Conservation (phyloP, 2,113 vertebrate genomes). For the Notothenia rossii region DNA sequence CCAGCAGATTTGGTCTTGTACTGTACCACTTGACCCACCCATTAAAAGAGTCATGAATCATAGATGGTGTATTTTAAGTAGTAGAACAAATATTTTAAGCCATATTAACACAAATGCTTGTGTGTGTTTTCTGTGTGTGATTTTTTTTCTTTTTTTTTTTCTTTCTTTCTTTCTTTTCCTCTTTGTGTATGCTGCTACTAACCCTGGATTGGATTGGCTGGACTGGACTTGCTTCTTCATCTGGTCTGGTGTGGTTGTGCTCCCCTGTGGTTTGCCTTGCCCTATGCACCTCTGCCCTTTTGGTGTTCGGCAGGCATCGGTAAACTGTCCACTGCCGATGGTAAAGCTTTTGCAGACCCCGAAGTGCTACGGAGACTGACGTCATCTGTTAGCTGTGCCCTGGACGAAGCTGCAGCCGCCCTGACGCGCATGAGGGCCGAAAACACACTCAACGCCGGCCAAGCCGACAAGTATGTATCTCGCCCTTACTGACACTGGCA, state of each 20-base stretch:
- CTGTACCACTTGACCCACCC: slow-evolving; percentile 7
- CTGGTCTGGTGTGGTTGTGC: slow-evolving; percentile 83
- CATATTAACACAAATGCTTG: slow-evolving; percentile 78
- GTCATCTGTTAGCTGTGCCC: slow-evolving; percentile 97
- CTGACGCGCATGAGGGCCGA: slow-evolving; percentile 98
- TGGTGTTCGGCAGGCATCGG: slow-evolving; percentile 93
- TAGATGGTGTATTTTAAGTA: slow-evolving; percentile 55
- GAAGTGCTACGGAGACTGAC: slow-evolving; percentile 97
- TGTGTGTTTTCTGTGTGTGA: slow-evolving; percentile 72
- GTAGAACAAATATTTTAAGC: slow-evolving; percentile 44
- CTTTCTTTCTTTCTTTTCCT: neutral
- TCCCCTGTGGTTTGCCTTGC: slow-evolving; percentile 81
- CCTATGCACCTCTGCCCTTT: slow-evolving; percentile 79
- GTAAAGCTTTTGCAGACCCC: slow-evolving; percentile 99
- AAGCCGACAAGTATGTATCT: slow-evolving; percentile 98
- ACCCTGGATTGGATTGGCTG: slow-evolving; percentile 83
- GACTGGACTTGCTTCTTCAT: slow-evolving; percentile 79
- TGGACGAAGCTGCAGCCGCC: slow-evolving; percentile 98
- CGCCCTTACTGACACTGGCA: slow-evolving; percentile 34
- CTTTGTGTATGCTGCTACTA: slow-evolving; percentile 78
- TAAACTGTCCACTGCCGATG: slow-evolving; percentile 99
- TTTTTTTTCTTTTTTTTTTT: neutral
- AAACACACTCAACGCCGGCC: slow-evolving; percentile 94
- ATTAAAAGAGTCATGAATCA: slow-evolving; percentile 17
- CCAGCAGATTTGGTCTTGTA: slow-evolving; percentile 17